Percentiles rank a stretch among this genome's conserved stretches.
These are phyloP conservation scores for Allacma fusca DNA, from an alignment of 2,888 invertebrate species.

Conservation along the genomic window DNA sequence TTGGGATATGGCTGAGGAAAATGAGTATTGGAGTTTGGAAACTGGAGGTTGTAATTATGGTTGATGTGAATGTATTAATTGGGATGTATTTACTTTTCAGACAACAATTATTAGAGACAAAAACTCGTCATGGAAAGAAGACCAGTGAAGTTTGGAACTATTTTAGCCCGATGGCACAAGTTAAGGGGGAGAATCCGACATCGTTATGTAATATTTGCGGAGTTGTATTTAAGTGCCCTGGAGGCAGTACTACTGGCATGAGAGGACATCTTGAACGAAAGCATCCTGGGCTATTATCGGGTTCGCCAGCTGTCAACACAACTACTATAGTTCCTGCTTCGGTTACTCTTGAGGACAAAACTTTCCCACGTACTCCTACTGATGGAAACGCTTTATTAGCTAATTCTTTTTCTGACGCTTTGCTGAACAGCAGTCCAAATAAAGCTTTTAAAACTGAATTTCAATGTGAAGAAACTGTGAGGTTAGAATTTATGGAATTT, in stretches of 20 bases:
- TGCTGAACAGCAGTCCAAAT: not conserved
- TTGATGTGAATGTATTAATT: too few relatives aligned
- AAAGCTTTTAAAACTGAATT: conserved; percentile 11
- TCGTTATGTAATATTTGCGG: conserved; percentile 49
- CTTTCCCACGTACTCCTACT: not conserved
- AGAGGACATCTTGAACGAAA: conserved; percentile 52
- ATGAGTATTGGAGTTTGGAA: too few relatives aligned
- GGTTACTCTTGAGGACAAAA: not conserved
- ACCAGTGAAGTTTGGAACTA: conserved; percentile 54
- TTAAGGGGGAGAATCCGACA: conserved; percentile 38
- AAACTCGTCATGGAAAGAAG: conserved; percentile 46
- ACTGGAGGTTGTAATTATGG: too few relatives aligned
- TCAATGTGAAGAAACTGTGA: conserved; percentile 34
- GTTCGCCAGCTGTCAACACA: conserved; percentile 42
- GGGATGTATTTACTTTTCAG: not conserved
- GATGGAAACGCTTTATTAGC: not conserved
- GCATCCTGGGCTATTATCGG: conserved; percentile 45
- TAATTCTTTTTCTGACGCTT: conserved; percentile 10
- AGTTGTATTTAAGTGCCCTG: conserved; percentile 48
- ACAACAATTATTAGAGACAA: conserved; percentile 2
- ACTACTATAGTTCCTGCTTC: not conserved
- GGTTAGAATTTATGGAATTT: too few relatives aligned
- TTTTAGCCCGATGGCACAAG: conserved; percentile 43
- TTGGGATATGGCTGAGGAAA: too few relatives aligned
- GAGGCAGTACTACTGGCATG: conserved; percentile 56